Percentiles rank a stretch among this genome's conserved stretches.
phyloP scores from a whole-genome alignment of 1,140 invertebrate species.

The Drosophila virilis region DNA sequence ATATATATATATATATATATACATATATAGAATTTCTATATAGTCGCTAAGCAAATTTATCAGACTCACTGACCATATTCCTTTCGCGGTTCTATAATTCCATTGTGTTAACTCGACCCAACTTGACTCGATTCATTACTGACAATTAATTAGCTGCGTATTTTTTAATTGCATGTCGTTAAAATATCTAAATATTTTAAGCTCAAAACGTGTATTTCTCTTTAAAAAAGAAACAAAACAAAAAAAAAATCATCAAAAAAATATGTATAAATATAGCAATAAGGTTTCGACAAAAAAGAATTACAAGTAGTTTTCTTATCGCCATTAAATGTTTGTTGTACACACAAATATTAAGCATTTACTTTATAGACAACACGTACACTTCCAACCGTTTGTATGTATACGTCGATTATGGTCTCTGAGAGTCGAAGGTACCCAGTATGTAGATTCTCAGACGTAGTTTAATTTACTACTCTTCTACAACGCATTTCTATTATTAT shows the following conservation, averaged over 20 bases:
- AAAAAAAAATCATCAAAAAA: constrained; percentile 56
- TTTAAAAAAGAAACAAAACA: constrained; percentile 74
- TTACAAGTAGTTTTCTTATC: constrained; percentile 7
- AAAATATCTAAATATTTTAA: constrained; percentile 81
- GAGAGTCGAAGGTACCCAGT: not conserved
- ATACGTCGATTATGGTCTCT: not conserved
- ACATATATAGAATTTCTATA: constrained; percentile 66
- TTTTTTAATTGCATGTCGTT: constrained; percentile 76
- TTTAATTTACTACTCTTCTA: not conserved
- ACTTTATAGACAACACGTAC: not conserved
- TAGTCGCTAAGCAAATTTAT: constrained; percentile 72
- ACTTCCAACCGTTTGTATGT: not conserved
- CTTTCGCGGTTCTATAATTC: constrained; percentile 51
- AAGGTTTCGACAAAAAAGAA: constrained; percentile 73
- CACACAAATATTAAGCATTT: not conserved
- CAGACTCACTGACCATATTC: constrained; percentile 63
- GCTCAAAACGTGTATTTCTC: constrained; percentile 80
- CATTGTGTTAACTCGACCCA: constrained; percentile 58
- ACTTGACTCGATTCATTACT: constrained; percentile 59
- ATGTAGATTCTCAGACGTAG: not conserved
- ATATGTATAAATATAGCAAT: constrained; percentile 70
- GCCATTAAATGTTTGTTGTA: not conserved
- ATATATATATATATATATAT: constrained; percentile 42
- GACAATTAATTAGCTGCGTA: constrained; percentile 72
- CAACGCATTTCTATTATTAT: too few relatives aligned